Conservation (phyloP, 2,113 vertebrate species). For the Athene cunicularia region DNA sequence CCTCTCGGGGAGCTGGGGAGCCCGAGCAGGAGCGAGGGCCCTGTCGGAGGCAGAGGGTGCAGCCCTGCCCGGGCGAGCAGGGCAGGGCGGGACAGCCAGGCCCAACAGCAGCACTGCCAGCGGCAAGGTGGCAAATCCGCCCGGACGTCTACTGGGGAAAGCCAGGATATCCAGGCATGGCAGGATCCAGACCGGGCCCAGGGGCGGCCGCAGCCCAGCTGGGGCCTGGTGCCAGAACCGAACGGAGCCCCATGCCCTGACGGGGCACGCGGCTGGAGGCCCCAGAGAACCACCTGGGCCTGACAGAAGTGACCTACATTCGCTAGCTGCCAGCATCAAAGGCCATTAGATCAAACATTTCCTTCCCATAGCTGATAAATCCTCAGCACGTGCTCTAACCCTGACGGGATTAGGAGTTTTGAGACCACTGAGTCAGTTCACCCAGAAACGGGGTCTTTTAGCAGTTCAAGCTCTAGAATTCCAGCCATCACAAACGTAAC, state of each 20-base stretch:
- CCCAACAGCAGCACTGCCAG: background rate
- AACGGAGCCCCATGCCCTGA: background rate
- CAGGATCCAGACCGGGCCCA: background rate
- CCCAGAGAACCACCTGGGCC: rapidly evolving
- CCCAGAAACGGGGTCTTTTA: background rate
- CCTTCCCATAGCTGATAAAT: background rate
- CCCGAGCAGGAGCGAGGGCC: rapidly evolving
- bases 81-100: background rate
- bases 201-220: rapidly evolving
- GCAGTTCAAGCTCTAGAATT: background rate
- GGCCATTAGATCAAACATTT: background rate
- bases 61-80: background rate
- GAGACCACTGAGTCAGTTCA: background rate
- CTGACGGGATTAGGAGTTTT: background rate
- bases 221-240: background rate
- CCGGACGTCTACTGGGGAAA: background rate
- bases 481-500: background rate
- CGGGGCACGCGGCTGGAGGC: rapidly evolving
- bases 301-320: background rate
- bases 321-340: background rate
- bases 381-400: background rate
- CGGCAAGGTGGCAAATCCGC: background rate
- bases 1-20: background rate
- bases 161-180: rapidly evolving
- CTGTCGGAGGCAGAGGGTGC: background rate